A percentile compares a stretch with the other conserved stretches of the same genome.
phyloP scores from a whole-genome alignment of 2,888 invertebrate species.

The Malthinus flaveolus region DNA sequence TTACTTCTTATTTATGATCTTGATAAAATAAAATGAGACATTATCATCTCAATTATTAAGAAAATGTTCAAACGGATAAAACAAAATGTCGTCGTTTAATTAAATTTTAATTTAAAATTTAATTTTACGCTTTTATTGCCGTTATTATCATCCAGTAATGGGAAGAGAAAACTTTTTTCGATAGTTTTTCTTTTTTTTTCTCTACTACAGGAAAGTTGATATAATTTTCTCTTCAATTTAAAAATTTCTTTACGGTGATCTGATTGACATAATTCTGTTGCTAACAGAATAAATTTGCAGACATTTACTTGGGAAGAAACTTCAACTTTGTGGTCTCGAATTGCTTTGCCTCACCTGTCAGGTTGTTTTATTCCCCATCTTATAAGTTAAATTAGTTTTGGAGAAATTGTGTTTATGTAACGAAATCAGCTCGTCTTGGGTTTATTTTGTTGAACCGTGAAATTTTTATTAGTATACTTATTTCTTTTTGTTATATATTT shows the following conservation, averaged over 20 bases:
- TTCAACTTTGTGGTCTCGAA: constrained; percentile 20
- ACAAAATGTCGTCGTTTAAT: constrained; percentile 2
- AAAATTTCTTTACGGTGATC: constrained; percentile 13
- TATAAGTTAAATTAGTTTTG: constrained; percentile 29
- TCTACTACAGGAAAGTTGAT: constrained; percentile 2
- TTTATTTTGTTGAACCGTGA: constrained; percentile 7
- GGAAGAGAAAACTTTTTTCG: constrained; percentile 4
- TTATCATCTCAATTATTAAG: constrained; percentile 4
- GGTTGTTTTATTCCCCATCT: constrained; percentile 28
- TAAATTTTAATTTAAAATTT: constrained; percentile 1
- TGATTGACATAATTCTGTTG: constrained; percentile 25
- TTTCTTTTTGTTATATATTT: background rate
- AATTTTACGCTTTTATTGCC: constrained; percentile 1
- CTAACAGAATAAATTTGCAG: constrained; percentile 26
- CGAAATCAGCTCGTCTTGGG: constrained; percentile 15
- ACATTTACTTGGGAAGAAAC: constrained; percentile 16
- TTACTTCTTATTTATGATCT: constrained; percentile 4
- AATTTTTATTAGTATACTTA: constrained; percentile 6
- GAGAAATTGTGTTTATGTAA: constrained; percentile 26
- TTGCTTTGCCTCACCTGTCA: constrained; percentile 27
- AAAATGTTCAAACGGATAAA: constrained; percentile 3
- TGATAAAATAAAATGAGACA: constrained; percentile 3
- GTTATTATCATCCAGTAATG: no score
- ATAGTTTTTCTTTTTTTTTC: constrained; percentile 1
- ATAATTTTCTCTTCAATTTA: constrained; percentile 12